Conservation (phyloP, 2,113 vertebrate genomes). For the Aythya baeri region DNA sequence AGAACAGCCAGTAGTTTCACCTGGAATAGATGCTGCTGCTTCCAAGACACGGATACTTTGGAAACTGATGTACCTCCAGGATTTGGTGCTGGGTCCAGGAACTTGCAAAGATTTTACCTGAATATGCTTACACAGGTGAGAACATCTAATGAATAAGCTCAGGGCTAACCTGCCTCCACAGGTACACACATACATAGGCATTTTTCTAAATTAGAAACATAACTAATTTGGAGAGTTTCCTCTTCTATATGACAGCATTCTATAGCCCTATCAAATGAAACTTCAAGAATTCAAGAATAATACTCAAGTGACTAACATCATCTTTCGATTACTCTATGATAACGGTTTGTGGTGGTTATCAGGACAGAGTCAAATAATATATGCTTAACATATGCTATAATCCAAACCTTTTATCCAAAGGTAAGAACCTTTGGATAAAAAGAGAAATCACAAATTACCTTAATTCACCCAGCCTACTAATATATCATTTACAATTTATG, state of each 20-base stretch:
- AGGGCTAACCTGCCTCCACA: not conserved
- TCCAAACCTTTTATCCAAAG: not conserved
- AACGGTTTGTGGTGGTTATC: not conserved
- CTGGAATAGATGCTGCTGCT: not conserved
- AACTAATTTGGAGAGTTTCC: not conserved
- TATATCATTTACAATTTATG: not conserved
- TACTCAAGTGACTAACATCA: not conserved
- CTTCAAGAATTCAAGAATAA: not conserved
- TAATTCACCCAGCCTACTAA: not conserved
- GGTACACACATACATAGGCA: not conserved
- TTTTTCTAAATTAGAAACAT: not conserved
- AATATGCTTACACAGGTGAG: not conserved
- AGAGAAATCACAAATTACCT: not conserved
- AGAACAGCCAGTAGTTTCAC: not conserved
- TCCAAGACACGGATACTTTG: not conserved
- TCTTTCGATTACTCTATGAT: not conserved
- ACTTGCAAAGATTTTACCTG: not conserved
- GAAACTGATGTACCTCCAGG: not conserved
- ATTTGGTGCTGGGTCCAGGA: not conserved
- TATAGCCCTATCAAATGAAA: not conserved
- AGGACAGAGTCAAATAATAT: not conserved
- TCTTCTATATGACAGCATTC: not conserved
- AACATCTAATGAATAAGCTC: not conserved
- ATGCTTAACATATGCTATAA: not conserved
- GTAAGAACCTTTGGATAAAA: not conserved